Base-by-base conservation (phyloP, 1,140 invertebrate genomes). In the Heliconius melpomene region DNA sequence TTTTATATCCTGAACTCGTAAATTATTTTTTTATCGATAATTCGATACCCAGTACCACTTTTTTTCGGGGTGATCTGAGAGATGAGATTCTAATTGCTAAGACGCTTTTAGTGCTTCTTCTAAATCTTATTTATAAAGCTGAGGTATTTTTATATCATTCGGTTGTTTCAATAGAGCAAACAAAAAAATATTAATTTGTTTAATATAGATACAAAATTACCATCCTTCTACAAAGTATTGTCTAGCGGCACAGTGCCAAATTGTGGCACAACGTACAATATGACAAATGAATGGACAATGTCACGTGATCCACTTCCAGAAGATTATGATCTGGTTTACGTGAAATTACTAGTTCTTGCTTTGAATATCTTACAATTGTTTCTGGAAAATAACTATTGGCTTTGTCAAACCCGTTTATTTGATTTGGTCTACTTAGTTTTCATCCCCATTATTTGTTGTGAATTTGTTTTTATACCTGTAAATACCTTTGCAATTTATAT, bases 221-320 rank as follows among this genome's bases (percentile, higher is more conserved):
- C 70, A 71, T 74, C 83, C 83, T 75, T 75, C 82, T 87, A 81
- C 85, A 85, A 82, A 78, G 85, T 83, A 81, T 90, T 87, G 89
- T 71, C 60, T 72, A 85, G 85, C 87, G 92, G 92, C 92, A 91
- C 77, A 66, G 82, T 93, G 92, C 92, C 92, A 94, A 86, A 82
- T 86, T 83, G 83, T 84, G 83, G 80, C 82, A 79, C 86, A 36
- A 88, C 91, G 88, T 89, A 88, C 84, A 87, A 88, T 84, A 90
- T 91, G 90, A 93, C 88, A 86, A 85, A 89, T 92, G 90, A 92
- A 94, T 94, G 92, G 90, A 87, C 87, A 81, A 85, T 87, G 88
- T 89, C 88, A 91, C 90, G 89, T 91, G 90, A 82, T 80, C 78
- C 54, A 60, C 54, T 60, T 60, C 23, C 20, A 66, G 13, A 29